phyloP scores from a whole-genome alignment of 2,888 invertebrate genomes.

The Dynastes grantii region DNA sequence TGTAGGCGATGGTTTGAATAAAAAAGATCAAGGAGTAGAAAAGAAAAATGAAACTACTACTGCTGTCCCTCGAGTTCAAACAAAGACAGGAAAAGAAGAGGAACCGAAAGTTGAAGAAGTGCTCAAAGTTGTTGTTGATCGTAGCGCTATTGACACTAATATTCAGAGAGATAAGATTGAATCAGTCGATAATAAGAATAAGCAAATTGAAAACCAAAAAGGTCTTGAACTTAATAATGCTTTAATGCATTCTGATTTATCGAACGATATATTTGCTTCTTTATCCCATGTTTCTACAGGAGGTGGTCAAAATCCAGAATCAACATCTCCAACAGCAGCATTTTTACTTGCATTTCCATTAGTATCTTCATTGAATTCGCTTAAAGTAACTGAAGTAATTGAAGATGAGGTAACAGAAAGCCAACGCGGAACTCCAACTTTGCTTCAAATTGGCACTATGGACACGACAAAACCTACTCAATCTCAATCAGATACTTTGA shows the following conservation, averaged over 20 bases:
- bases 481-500: slow-evolving; percentile 62
- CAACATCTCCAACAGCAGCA: slow-evolving; percentile 84
- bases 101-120: neutral
- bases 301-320: slow-evolving; percentile 74
- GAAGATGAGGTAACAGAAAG: slow-evolving; percentile 73
- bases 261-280: slow-evolving; percentile 76
- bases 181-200: neutral
- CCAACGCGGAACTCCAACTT: slow-evolving; percentile 69
- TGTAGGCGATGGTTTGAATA: neutral
- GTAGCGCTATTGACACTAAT: neutral
- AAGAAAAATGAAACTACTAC: slow-evolving; percentile 11
- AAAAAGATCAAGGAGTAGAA: neutral
- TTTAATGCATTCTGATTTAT: slow-evolving; percentile 71
- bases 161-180: slow-evolving; percentile 11
- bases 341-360: slow-evolving; percentile 84
- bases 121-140: neutral
- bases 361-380: slow-evolving; percentile 76
- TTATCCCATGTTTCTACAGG: slow-evolving; percentile 73
- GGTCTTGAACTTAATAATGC: slow-evolving; percentile 34
- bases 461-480: slow-evolving; percentile 66
- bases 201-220: slow-evolving; percentile 33
- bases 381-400: slow-evolving; percentile 72
- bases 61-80: neutral
- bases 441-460: slow-evolving; percentile 71
- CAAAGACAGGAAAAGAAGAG: neutral